Conservation (phyloP, 1,140 invertebrate genomes). For the Drosophila arawakana region DNA sequence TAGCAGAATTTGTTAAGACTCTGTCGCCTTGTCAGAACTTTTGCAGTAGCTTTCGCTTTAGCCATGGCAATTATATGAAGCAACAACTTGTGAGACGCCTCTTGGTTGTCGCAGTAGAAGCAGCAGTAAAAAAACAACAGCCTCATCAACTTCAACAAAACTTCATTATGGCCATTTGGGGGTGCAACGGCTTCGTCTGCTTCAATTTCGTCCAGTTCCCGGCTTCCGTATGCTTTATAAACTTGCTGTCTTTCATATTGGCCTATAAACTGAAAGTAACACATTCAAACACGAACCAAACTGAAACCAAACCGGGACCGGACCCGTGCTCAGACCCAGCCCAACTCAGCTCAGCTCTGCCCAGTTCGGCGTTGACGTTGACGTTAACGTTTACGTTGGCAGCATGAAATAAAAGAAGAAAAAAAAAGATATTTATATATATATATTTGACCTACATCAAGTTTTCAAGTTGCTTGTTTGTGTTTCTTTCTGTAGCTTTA, state of each 20-base stretch:
- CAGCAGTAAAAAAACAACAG: slow-evolving; percentile 12
- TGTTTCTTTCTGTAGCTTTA: slow-evolving; percentile 54
- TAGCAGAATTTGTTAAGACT: slow-evolving; percentile 31
- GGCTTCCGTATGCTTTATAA: slow-evolving; percentile 62
- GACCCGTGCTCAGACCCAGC: slow-evolving; percentile 21
- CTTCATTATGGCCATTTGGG: slow-evolving; percentile 52
- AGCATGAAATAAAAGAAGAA: slow-evolving; percentile 20
- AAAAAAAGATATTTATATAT: slow-evolving; percentile 13
- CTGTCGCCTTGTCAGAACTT: slow-evolving; percentile 50
- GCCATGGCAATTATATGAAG: slow-evolving; percentile 62
- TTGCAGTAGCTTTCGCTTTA: slow-evolving; percentile 44
- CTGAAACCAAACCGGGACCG: slow-evolving; percentile 48
- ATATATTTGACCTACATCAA: slow-evolving; percentile 81
- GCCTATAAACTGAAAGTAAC: slow-evolving; percentile 75
- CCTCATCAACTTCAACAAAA: slow-evolving; percentile 52
- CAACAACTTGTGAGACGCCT: slow-evolving; percentile 16
- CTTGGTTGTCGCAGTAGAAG: slow-evolving; percentile 28
- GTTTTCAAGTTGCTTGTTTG: slow-evolving; percentile 81
- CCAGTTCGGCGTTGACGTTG: slow-evolving; percentile 18
- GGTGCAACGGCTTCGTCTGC: slow-evolving; percentile 36
- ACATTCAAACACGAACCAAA: slow-evolving; percentile 35
- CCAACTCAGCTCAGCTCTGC: background rate
- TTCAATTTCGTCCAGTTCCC: slow-evolving; percentile 50
- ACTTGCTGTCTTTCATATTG: slow-evolving; percentile 70
- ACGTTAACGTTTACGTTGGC: slow-evolving; percentile 35